A percentile compares a stretch with the other conserved stretches of the same genome.
These are phyloP conservation scores for Myzus persicae DNA, from an alignment of 1,140 invertebrate species.

Conservation along the genomic window DNA sequence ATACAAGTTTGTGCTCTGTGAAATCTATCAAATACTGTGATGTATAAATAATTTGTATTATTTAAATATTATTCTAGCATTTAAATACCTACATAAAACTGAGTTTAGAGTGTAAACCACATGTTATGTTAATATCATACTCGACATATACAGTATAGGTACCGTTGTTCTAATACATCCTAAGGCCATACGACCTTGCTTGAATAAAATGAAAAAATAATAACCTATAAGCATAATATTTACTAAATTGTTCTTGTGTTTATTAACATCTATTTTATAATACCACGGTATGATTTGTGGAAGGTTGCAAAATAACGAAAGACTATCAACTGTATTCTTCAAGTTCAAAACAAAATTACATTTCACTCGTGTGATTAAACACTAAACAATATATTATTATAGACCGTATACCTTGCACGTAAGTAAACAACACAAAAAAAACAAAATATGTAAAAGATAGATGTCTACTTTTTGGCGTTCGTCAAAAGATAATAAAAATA, in stretches of 20 bases:
- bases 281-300: background rate
- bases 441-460: background rate
- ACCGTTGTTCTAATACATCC: background rate
- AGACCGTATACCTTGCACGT: too few species aligned
- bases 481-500: background rate
- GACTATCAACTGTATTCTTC: background rate
- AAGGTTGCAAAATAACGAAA: background rate
- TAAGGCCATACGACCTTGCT: background rate
- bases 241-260: background rate
- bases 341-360: constrained; percentile 34
- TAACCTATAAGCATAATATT: background rate
- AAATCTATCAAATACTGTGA: background rate
- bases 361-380: background rate
- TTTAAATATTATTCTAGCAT: background rate
- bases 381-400: background rate
- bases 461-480: background rate
- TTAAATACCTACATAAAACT: background rate
- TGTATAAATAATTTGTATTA: background rate
- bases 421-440: background rate
- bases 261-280: constrained; percentile 8
- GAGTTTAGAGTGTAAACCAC: background rate
- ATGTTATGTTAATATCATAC: background rate
- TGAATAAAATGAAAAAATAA: background rate
- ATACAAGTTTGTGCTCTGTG: too few species aligned
- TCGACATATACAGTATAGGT: background rate